These are phyloP conservation scores for Cromileptes altivelis DNA, from an alignment of 2,113 vertebrate genomes.

Conservation along the genomic window DNA sequence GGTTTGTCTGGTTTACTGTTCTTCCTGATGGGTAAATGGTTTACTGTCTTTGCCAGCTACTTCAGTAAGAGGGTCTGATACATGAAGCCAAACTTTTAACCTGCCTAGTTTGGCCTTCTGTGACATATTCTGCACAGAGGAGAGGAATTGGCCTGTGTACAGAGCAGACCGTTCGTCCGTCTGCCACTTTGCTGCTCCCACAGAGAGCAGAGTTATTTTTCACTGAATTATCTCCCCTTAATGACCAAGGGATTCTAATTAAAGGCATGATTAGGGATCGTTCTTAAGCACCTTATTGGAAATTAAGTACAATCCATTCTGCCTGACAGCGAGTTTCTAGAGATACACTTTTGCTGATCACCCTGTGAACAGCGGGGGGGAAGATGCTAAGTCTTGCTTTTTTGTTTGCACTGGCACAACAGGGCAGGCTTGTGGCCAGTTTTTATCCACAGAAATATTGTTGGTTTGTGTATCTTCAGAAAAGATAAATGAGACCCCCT, in stretches of 20 bases:
- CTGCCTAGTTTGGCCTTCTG: conserved; percentile 19
- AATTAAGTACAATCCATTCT: conserved; percentile 87
- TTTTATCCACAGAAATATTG: conserved; percentile 43
- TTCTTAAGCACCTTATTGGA: conserved; percentile 87
- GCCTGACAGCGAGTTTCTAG: conserved; percentile 75
- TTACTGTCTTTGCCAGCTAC: not conserved
- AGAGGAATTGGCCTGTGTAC: conserved; percentile 37
- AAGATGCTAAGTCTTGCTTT: conserved; percentile 46
- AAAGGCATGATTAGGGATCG: conserved; percentile 86
- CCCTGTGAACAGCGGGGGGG: conserved; percentile 51
- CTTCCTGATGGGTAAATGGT: not conserved
- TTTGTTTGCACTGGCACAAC: conserved; percentile 56
- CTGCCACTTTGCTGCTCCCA: conserved; percentile 65
- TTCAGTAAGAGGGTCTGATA: not conserved
- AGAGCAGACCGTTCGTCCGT: conserved; percentile 57
- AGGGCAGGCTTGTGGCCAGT: conserved; percentile 28
- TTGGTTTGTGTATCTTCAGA: conserved; percentile 13
- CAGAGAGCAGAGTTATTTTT: conserved; percentile 80
- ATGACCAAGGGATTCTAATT: conserved; percentile 87
- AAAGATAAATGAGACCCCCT: conserved; percentile 22
- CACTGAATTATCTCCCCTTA: conserved; percentile 85
- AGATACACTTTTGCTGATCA: conserved; percentile 79
- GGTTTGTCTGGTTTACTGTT: too few species aligned
- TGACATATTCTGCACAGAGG: conserved; percentile 27
- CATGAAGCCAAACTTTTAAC: conserved; percentile 4